Evolutionary conservation across 2,113 vertebrate genomes (phyloP).

Genomic region (Peucedramus taeniatus): DNA sequence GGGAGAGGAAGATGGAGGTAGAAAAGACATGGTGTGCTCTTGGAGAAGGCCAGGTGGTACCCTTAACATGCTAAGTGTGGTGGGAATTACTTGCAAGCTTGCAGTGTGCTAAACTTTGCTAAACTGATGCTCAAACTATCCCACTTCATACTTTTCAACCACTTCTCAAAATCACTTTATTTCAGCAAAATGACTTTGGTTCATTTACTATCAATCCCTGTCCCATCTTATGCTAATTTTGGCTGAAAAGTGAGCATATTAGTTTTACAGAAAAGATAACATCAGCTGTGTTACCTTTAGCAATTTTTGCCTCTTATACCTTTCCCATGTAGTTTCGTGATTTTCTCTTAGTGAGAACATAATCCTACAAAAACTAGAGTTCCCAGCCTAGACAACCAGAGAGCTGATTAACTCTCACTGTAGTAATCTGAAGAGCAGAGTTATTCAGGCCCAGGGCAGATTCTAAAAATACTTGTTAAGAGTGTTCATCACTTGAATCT

Average conservation of each 20-base stretch:
- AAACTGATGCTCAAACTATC: neutral
- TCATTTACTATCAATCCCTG: neutral
- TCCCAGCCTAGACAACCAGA: neutral
- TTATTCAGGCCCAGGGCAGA: neutral
- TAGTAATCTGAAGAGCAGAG: neutral
- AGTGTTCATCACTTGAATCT: neutral
- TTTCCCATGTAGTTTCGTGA: neutral
- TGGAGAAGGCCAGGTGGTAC: neutral
- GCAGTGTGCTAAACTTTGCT: neutral
- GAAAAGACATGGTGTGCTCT: neutral
- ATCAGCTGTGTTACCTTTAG: neutral
- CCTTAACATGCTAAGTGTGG: neutral
- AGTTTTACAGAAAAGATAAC: neutral
- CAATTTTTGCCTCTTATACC: neutral
- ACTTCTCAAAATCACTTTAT: neutral
- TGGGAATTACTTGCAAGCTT: neutral
- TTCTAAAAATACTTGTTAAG: neutral
- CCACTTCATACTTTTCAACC: neutral
- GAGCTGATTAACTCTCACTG: neutral
- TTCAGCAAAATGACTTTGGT: neutral
- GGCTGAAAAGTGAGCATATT: neutral
- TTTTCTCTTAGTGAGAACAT: neutral
- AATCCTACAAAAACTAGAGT: neutral
- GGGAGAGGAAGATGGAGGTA: neutral
- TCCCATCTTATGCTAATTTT: neutral